These are phyloP conservation scores for Pangasianodon gigas DNA, from an alignment of 2,113 vertebrate genomes.

Conservation along the genomic window DNA sequence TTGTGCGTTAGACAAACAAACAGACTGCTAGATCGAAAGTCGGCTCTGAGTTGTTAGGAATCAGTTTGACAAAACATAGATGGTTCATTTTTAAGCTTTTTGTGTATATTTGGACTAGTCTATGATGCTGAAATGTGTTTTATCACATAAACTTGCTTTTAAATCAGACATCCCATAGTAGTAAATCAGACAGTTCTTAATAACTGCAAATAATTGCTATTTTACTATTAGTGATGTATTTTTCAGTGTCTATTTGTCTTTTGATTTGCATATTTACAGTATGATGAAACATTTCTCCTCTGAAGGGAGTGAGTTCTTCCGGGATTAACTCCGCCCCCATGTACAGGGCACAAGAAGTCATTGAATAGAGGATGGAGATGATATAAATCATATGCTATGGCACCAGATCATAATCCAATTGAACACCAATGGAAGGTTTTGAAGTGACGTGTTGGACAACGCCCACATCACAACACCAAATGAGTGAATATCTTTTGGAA, in stretches of 20 bases:
- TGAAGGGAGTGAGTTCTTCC: background rate
- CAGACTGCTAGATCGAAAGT: background rate
- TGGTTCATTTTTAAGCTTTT: background rate
- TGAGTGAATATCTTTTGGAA: too few species aligned
- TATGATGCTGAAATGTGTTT: background rate
- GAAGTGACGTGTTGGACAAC: background rate
- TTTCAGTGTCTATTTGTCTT: background rate
- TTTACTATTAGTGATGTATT: background rate
- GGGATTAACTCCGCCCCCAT: background rate
- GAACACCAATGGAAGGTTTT: too few species aligned
- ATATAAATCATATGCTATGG: background rate
- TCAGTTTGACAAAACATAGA: background rate
- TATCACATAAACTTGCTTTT: background rate
- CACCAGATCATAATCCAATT: background rate
- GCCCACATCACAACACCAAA: background rate
- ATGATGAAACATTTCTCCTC: background rate
- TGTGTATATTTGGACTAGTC: background rate
- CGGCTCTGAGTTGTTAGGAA: too few species aligned
- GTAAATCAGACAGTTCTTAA: background rate
- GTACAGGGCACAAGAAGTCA: background rate
- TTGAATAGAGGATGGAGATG: background rate
- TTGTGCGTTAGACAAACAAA: background rate
- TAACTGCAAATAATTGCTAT: background rate
- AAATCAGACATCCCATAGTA: background rate
- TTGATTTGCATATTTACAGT: background rate